These are phyloP conservation scores for Agriopis leucophaearia DNA, from an alignment of 2,888 invertebrate species.

Conservation along the genomic window DNA sequence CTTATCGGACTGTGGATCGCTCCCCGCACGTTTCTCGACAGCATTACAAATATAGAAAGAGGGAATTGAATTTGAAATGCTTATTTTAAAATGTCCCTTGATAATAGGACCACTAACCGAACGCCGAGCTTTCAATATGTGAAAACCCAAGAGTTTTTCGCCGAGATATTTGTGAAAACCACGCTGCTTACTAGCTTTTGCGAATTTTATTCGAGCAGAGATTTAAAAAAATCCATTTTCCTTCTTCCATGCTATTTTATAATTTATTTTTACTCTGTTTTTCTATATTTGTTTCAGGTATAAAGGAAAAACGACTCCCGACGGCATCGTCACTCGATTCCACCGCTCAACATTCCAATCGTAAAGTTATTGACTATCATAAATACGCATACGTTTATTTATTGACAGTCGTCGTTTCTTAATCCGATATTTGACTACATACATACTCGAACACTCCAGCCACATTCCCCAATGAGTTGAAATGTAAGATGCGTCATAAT, in stretches of 20 bases:
- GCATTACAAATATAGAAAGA: slow-evolving; percentile 64
- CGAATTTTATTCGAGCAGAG: background rate
- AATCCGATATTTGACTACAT: background rate
- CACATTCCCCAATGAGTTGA: background rate
- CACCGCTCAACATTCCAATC: too few relatives aligned
- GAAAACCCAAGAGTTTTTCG: slow-evolving; percentile 4
- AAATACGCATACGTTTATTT: too few relatives aligned
- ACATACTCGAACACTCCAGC: background rate
- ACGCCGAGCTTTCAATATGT: slow-evolving; percentile 12
- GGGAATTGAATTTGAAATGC: slow-evolving; percentile 67
- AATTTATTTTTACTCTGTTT: slow-evolving; percentile 1
- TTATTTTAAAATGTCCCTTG: slow-evolving; percentile 56
- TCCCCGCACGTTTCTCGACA: slow-evolving; percentile 55
- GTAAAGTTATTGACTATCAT: too few relatives aligned
- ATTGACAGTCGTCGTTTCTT: background rate
- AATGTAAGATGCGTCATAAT: background rate
- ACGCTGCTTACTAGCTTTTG: slow-evolving; percentile 15
- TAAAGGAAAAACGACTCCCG: slow-evolving; percentile 27
- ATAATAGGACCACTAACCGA: slow-evolving; percentile 36
- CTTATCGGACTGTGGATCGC: slow-evolving; percentile 59
- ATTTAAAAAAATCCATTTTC: background rate
- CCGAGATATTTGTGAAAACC: slow-evolving; percentile 13
- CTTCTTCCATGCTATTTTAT: background rate
- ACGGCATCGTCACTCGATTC: too few relatives aligned
- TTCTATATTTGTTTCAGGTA: slow-evolving; percentile 53